phyloP scores from a whole-genome alignment of 2,113 vertebrate genomes.

The Pomatostomus ruficeps region DNA sequence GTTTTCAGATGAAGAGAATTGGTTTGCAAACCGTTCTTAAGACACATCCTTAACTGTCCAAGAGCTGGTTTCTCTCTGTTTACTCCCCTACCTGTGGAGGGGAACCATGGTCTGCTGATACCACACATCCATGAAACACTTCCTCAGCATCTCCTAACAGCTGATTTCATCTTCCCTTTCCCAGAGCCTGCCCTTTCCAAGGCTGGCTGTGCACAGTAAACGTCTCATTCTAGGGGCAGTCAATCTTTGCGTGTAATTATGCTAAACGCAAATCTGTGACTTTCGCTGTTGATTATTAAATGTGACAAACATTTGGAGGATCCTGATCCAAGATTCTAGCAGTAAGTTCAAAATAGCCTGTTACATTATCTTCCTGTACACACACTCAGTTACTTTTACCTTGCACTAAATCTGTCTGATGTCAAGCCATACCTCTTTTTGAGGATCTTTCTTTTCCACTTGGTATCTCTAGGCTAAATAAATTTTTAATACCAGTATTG shows the following conservation, averaged over 20 bases:
- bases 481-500: not conserved
- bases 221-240: not conserved
- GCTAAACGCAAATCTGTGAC: not conserved
- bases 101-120: not conserved
- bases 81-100: not conserved
- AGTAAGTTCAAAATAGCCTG: not conserved
- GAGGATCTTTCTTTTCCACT: not conserved
- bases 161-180: not conserved
- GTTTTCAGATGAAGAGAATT: not conserved
- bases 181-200: not conserved
- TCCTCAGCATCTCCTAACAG: not conserved
- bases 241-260: not conserved
- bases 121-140: not conserved
- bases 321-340: not conserved
- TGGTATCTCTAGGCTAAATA: not conserved
- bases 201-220: not conserved
- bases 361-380: not conserved
- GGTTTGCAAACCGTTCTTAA: not conserved
- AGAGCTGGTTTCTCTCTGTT: not conserved
- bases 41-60: not conserved
- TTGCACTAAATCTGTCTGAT: not conserved
- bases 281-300: not conserved
- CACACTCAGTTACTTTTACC: not conserved
- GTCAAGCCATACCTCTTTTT: not conserved
- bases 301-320: not conserved